Evolutionary conservation across 2,888 invertebrate species (phyloP), one percentile per base, ranked within the genome.

Genomic region (Perizoma affinitatum): DNA sequence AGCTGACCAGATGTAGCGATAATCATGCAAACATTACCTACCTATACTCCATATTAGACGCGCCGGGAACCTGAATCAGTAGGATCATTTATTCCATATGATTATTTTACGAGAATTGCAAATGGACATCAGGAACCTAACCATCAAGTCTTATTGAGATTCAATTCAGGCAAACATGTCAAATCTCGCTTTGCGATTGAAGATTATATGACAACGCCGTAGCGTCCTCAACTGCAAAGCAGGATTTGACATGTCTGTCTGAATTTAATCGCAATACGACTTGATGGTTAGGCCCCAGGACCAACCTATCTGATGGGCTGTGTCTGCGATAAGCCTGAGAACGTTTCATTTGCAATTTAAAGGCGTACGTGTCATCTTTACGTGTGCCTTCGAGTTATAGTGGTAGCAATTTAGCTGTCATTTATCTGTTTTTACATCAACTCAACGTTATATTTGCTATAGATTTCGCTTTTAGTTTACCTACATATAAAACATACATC

Each of bases 341-440:
- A 80, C 76, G 76, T 81, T 80, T 78, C 76, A 79, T 83, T 80
- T 80, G 78, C 76, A 76, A 80, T 80, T 78, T 76, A 72, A 65
- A 73, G 75, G 68, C 61, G 65, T 62, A 64, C 69, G 66, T 67
- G 70, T 67, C 66, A 66, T 66, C 61, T 60, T 66, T 58, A 58
- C 59, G 53, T 54, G 66, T 51, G 61, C 54, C 58, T 63, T 65
- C 54, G 59, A 63, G 57, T 57, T 53, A 54, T 57, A 6, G 65
- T 58, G 58, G 63, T 61, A 62, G 65, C 65, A 65, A 63, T 67
- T 65, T 62, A 62, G 50, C 50, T 53, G 65, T 53, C 61, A 57
- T 57, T 61, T 58, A 66, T 66, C 59, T 34, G 45, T 51, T 50
- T 59, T 61, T 58, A 66, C 50, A 22, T 22, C 22, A 22, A 22